These are phyloP conservation scores for Chunga burmeisteri DNA, from an alignment of 2,113 vertebrate species.

Conservation along the genomic window DNA sequence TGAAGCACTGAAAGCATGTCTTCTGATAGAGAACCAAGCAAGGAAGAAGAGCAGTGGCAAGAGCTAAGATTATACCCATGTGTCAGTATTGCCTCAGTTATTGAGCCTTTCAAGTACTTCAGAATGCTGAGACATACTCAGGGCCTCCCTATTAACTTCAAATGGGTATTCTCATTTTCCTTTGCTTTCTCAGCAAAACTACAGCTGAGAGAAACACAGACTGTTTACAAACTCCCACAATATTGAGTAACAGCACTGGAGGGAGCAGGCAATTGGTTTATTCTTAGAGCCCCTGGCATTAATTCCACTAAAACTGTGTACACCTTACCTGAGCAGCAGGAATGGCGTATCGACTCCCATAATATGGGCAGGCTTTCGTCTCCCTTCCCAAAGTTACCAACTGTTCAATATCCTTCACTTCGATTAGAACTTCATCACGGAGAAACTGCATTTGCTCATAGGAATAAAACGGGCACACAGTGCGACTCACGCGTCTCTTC, in stretches of 20 bases:
- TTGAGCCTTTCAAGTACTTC: not conserved
- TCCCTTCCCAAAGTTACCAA: constrained; percentile 83
- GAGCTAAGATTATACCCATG: not conserved
- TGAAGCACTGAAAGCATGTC: not conserved
- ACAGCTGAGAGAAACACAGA: not conserved
- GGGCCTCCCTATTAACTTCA: not conserved
- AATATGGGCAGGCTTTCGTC: constrained; percentile 87
- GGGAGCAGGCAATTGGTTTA: not conserved
- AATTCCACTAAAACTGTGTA: not conserved
- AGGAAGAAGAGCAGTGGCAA: not conserved
- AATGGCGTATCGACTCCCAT: constrained; percentile 85
- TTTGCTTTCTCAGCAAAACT: not conserved
- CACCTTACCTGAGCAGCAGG: constrained; percentile 83
- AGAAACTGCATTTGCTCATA: constrained; percentile 84
- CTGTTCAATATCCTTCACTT: constrained; percentile 91
- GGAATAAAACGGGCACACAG: constrained; percentile 80
- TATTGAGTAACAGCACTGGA: not conserved
- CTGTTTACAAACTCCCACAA: not conserved
- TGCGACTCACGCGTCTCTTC: constrained; percentile 68
- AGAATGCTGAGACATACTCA: not conserved
- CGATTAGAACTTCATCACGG: constrained; percentile 82
- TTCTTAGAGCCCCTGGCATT: not conserved
- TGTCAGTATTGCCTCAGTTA: not conserved
- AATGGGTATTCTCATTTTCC: not conserved
- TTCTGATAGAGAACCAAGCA: not conserved